Conservation (phyloP, 2,113 vertebrate genomes). For the Lanius collurio region DNA sequence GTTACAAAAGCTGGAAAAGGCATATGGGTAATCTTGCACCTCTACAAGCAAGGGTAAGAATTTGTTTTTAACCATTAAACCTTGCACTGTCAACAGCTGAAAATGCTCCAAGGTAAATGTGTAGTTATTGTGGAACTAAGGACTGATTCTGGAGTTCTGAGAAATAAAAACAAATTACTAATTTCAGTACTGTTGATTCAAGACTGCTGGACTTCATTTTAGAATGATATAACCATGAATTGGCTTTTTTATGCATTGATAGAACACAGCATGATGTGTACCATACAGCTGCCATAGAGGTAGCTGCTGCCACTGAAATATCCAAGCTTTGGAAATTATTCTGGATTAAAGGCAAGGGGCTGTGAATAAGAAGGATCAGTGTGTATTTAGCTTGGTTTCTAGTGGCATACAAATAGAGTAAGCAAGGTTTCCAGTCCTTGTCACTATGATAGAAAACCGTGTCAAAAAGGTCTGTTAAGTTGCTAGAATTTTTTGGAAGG, state of each 20-base stretch:
- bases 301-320: not conserved
- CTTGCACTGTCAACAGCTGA: not conserved
- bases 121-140: not conserved
- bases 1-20: slow-evolving; percentile 90
- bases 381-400: not conserved
- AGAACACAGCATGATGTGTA: not conserved
- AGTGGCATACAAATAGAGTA: not conserved
- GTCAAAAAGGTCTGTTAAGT: not conserved
- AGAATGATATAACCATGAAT: not conserved
- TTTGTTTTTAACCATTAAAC: not conserved
- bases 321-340: not conserved
- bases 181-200: not conserved
- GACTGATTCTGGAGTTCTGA: not conserved
- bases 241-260: not conserved
- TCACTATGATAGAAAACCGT: not conserved
- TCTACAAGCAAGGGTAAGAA: slow-evolving; percentile 94
- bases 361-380: not conserved
- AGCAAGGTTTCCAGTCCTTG: not conserved
- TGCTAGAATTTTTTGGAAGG: not conserved
- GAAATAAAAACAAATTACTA: not conserved
- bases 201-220: not conserved
- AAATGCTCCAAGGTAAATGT: not conserved
- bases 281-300: not conserved
- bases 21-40: slow-evolving; percentile 94
- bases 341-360: not conserved